Base-by-base conservation (phyloP, 2,888 invertebrate species). In the Phlogophora meticulosa region DNA sequence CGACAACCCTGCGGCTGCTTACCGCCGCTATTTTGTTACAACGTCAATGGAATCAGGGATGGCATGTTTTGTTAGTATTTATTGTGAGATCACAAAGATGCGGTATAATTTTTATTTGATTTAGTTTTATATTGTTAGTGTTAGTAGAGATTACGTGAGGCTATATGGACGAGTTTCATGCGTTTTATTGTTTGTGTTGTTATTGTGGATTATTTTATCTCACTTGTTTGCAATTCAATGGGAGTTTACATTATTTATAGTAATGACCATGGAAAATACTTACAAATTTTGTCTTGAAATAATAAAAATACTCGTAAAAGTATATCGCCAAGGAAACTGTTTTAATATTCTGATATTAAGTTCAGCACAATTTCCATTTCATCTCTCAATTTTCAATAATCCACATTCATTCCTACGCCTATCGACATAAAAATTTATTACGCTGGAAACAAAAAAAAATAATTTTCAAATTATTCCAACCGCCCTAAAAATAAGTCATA, bases 401-500 rank as follows among this genome's bases (percentile, higher is more conserved):
- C 71, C 69, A 53, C 60, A 80, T 81, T 83, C 72, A 74, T 81
- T 81, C 65, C 63, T 48, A 59, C 66, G 72, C 72, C 69, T 72
- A 78, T 73, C 72, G 83, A 72, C 71, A 78, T 82, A 75, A 82
- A 81, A 80, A 83, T 81, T 79, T 83, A 82, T 81, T 80, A 74
- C 68, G 40, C 70, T 58, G 78, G 66, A 68, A 81, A 67, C 72
- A 81, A 72, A 75, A 83, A 83, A 78, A 69, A 76, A 70, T 83
- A 80, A 81, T 79, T 81, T 77, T 69, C 80, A 67, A 72, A 79
- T 77, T 79, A 79, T 76, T 72, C 71, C 81, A 59, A 82, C 71
- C 77, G 76, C 80, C 84, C 74, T 81, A 76, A 78, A 80, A 82
- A 68, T 81, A 72, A 72, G 80, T 76, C 85, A 84, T 88, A 90